Evolutionary conservation across 2,797 vertebrate genomes (phyloP).

Genomic region (Meriones psammophilus): DNA sequence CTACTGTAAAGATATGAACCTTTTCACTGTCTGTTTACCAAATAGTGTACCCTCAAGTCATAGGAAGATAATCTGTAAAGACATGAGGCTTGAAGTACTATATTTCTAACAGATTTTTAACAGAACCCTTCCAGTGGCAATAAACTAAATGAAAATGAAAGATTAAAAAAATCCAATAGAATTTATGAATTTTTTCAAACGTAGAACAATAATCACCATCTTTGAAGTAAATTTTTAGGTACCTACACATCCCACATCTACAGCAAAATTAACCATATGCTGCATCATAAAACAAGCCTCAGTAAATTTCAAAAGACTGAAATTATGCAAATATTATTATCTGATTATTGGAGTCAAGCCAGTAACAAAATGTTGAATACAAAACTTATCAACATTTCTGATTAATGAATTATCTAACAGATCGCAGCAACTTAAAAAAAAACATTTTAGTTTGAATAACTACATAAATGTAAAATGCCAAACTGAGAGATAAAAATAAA

Average conservation of each 20-base stretch:
- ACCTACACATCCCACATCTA: background rate
- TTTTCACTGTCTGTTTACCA: background rate
- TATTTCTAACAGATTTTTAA: background rate
- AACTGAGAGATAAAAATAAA: background rate
- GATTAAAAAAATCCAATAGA: background rate
- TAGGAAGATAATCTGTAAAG: background rate
- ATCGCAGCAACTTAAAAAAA: background rate
- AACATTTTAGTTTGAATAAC: background rate
- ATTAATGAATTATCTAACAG: background rate
- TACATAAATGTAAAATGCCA: background rate
- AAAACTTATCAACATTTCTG: background rate
- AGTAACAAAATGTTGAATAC: background rate
- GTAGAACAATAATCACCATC: slow-evolving; percentile 19
- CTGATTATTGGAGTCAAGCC: background rate
- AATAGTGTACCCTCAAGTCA: background rate
- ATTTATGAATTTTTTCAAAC: background rate
- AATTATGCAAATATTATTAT: background rate
- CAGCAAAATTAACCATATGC: background rate
- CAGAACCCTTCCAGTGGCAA: background rate
- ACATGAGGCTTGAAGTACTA: slow-evolving; percentile 13
- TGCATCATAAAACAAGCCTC: background rate
- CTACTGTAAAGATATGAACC: background rate
- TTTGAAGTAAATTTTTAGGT: slow-evolving; percentile 37
- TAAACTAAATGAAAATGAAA: background rate
- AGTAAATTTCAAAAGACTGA: background rate